Conservation (phyloP, 2,888 invertebrate genomes). For the Lasioglossum zephyrum region DNA sequence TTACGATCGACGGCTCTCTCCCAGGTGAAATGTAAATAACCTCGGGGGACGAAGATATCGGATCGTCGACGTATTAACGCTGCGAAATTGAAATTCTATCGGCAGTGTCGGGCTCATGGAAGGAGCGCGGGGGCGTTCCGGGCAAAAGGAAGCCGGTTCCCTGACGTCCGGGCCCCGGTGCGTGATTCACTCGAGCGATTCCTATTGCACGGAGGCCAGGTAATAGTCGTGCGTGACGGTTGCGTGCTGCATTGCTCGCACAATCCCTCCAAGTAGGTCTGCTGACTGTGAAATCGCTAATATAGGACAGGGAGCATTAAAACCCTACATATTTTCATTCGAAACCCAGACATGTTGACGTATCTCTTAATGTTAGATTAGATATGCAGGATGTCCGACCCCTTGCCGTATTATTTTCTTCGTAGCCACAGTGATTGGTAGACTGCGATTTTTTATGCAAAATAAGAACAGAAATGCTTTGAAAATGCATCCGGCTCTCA, state of each 20-base stretch:
- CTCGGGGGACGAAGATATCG: slow-evolving; percentile 13
- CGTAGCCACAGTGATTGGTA: neutral
- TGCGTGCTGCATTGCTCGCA: slow-evolving; percentile 7
- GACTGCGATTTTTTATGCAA: neutral
- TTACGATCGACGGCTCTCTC: slow-evolving; percentile 21
- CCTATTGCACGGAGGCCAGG: slow-evolving; percentile 54
- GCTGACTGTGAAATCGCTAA: slow-evolving; percentile 1
- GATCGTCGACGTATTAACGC: slow-evolving; percentile 38
- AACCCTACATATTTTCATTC: neutral
- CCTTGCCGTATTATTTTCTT: neutral
- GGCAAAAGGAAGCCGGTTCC: slow-evolving; percentile 48
- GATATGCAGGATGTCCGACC: neutral
- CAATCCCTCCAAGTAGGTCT: neutral
- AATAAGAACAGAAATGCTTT: neutral
- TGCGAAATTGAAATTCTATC: slow-evolving; percentile 56
- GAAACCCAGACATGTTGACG: neutral
- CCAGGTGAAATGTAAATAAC: slow-evolving; percentile 39
- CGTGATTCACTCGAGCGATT: slow-evolving; percentile 74
- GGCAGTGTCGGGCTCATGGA: slow-evolving; percentile 10
- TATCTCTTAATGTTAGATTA: neutral
- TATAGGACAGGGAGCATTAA: neutral
- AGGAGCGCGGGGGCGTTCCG: neutral
- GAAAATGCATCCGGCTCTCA: neutral
- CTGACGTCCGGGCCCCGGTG: slow-evolving; percentile 23
- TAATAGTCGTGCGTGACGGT: slow-evolving; percentile 50